Percentiles rank a stretch among this genome's conserved stretches.
Evolutionary conservation across 1,140 invertebrate species (phyloP).

Genomic region (Drosophila punjabiensis): DNA sequence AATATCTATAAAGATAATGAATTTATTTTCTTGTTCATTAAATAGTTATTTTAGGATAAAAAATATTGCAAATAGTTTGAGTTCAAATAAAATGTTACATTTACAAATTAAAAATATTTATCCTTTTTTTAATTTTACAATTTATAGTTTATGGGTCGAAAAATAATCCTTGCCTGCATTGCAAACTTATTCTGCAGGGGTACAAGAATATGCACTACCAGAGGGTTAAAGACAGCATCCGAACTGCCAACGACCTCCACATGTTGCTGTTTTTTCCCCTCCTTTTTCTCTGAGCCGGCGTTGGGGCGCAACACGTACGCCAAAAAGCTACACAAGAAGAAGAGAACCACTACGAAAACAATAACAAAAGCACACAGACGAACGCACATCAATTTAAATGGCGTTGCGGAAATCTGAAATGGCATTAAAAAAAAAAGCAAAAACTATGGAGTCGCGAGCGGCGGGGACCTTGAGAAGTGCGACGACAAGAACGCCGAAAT

Average conservation of each 20-base stretch:
- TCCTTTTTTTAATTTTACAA: too few relatives aligned
- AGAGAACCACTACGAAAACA: conserved; percentile 17
- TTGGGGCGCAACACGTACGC: conserved; percentile 75
- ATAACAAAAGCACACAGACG: conserved; percentile 25
- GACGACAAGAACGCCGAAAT: conserved; percentile 42
- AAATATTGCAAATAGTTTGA: too few relatives aligned
- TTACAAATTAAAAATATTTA: too few relatives aligned
- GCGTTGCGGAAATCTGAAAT: conserved; percentile 76
- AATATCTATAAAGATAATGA: too few relatives aligned
- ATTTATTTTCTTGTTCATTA: too few relatives aligned
- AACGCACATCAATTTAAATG: conserved; percentile 54
- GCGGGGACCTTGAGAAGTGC: conserved; percentile 57
- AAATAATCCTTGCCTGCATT: too few relatives aligned
- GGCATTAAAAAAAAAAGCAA: conserved; percentile 18
- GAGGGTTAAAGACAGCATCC: conserved; percentile 12
- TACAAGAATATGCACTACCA: not conserved
- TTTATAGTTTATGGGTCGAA: too few relatives aligned
- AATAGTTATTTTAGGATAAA: too few relatives aligned
- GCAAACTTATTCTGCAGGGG: too few relatives aligned
- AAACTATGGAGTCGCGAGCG: conserved; percentile 3
- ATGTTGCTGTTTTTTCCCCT: conserved; percentile 10
- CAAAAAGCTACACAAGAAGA: conserved; percentile 43
- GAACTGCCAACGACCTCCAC: conserved; percentile 6
- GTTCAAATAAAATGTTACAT: too few relatives aligned
- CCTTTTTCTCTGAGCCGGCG: conserved; percentile 35